Base-by-base conservation (phyloP, 2,797 vertebrate species). In the Sus cebifrons region DNA sequence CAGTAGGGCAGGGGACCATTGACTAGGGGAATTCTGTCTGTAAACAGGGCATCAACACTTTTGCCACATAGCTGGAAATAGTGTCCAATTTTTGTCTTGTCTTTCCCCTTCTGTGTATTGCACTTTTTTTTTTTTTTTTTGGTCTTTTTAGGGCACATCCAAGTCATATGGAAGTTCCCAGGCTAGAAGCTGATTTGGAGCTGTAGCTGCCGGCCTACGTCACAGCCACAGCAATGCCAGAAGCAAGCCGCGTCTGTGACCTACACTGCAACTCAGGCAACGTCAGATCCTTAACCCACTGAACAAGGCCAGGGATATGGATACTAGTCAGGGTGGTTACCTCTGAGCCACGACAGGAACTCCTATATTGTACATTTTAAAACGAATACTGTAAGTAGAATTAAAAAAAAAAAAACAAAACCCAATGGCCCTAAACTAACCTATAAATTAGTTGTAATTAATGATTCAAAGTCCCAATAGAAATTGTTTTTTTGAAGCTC, bases 381-480 rank as follows among this genome's bases (percentile, higher is more conserved):
- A 78, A 82, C 6, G 81, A 86, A 88, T 32, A 23, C 13, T 83
- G 32, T 7, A 89, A 82, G 25, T 62, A 14, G 29, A 60, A 3
- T 2, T 77, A 21, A 78, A 40, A 73, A 64, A 60, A 65, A 21
- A 78, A 40, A 78, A 77, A n/a, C n/a, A n/a, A n/a, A 86, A 49
- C 18, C 27, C 23, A 71, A 2, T 27, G 64, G n/a, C 17, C 86
- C 18, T 65, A 77, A 89, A 56, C 54, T 74, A 83, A 67, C 5
- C 18, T 86, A 71, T 67, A 40, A 70, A 73, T 78, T 87, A 67
- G 18, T 64, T 84, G 13, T 60, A 79, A 78, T 71, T 85, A 94
- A 67, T 86, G 25, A 52, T 79, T 83, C 36, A 44, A 84, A 68
- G 68, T 79, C 11, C 40, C 49, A 58, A 27, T 52, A 65, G 44